Conservation (phyloP, 2,797 vertebrate genomes). For the Zenarchopterus dispar region DNA sequence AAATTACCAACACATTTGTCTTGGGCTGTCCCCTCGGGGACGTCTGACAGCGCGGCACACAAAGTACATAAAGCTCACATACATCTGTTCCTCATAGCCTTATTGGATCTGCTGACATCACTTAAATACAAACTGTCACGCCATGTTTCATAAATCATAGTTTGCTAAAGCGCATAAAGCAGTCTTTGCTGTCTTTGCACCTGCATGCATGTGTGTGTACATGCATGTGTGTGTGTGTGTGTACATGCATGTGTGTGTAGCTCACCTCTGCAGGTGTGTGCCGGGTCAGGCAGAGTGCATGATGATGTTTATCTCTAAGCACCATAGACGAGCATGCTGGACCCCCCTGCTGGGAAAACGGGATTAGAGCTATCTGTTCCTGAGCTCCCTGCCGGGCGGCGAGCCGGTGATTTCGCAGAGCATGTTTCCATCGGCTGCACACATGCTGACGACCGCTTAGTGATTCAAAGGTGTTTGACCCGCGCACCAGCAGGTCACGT, state of each 20-base stretch:
- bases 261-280: slow-evolving; percentile 71
- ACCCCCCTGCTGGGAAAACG: slow-evolving; percentile 66
- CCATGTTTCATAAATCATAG: slow-evolving; percentile 61
- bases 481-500: slow-evolving; percentile 10
- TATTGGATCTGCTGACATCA: slow-evolving; percentile 74
- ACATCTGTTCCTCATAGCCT: slow-evolving; percentile 73
- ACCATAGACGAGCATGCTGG: slow-evolving; percentile 60
- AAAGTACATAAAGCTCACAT: slow-evolving; percentile 74
- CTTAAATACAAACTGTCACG: slow-evolving; percentile 73
- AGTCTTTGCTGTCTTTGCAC: slow-evolving; percentile 54
- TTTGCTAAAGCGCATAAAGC: slow-evolving; percentile 63
- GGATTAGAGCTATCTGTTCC: slow-evolving; percentile 68
- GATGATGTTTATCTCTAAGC: slow-evolving; percentile 73
- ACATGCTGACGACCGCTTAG: slow-evolving; percentile 40
- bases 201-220: slow-evolving; percentile 47
- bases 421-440: slow-evolving; percentile 58
- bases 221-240: slow-evolving; percentile 32
- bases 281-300: slow-evolving; percentile 70
- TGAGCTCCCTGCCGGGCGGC: slow-evolving; percentile 41
- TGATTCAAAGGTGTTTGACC: slow-evolving; percentile 46
- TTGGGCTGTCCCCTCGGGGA: slow-evolving; percentile 68
- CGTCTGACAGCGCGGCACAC: slow-evolving; percentile 66
- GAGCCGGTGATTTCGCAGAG: slow-evolving; percentile 48
- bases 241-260: slow-evolving; percentile 36
- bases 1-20: slow-evolving; percentile 83